Evolutionary conservation across 2,113 vertebrate genomes (phyloP).

Genomic region (Agelaius tricolor): DNA sequence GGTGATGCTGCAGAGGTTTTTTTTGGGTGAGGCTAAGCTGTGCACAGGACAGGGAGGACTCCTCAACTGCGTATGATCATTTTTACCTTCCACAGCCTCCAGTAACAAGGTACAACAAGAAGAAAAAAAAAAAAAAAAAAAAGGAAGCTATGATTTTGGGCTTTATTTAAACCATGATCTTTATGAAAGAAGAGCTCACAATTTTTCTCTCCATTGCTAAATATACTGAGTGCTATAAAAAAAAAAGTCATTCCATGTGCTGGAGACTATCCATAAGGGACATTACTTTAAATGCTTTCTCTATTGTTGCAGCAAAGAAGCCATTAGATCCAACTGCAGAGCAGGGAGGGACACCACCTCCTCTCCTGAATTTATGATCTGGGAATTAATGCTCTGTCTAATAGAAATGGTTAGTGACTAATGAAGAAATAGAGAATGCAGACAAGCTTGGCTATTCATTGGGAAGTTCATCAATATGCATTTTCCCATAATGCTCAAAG

Average conservation of each 20-base stretch:
- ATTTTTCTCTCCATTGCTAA: neutral
- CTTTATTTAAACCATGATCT: neutral
- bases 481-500: neutral
- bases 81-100: neutral
- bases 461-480: neutral
- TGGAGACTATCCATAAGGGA: neutral
- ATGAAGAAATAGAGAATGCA: constrained; percentile 18
- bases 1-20: neutral
- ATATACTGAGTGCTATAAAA: neutral
- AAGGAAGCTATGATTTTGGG: neutral
- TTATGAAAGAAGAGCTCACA: neutral
- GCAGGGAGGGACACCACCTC: neutral
- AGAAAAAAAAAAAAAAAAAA: neutral
- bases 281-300: constrained; percentile 24
- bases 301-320: constrained; percentile 1
- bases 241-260: neutral
- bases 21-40: neutral
- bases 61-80: rapidly evolving
- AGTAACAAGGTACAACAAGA: neutral
- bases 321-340: neutral
- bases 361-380: constrained; percentile 32
- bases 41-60: neutral
- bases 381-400: constrained; percentile 32
- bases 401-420: constrained; percentile 22
- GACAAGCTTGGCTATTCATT: neutral